These are phyloP conservation scores for Cavia porcellus DNA, from an alignment of 2,113 vertebrate genomes.

Conservation along the genomic window DNA sequence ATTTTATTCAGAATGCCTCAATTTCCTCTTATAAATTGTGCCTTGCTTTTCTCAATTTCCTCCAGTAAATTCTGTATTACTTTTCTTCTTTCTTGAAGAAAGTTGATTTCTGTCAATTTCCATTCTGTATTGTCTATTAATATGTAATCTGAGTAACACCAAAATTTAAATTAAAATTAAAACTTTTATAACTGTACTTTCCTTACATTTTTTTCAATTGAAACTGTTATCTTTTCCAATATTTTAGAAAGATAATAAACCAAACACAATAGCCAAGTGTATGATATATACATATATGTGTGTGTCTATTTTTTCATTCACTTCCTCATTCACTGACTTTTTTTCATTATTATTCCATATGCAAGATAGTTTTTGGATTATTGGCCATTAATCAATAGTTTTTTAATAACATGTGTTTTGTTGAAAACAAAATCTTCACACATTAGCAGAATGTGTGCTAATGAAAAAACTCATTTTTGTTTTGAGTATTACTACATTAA, in stretches of 20 bases:
- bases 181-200: background rate
- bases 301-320: background rate
- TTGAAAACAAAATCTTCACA: background rate
- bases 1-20: background rate
- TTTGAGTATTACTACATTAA: background rate
- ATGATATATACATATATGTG: background rate
- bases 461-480: background rate
- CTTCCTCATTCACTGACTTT: background rate
- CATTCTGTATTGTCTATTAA: background rate
- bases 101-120: background rate
- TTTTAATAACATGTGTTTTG: background rate
- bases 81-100: background rate
- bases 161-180: background rate
- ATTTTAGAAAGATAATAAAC: background rate
- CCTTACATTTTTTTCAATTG: background rate
- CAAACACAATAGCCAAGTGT: background rate
- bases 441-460: background rate
- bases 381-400: background rate
- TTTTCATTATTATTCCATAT: background rate
- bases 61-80: background rate
- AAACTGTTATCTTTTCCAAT: background rate
- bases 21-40: no score
- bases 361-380: background rate
- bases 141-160: background rate
- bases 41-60: background rate